Evolutionary conservation across 2,888 invertebrate genomes (phyloP).

Genomic region (Lasioglossum leucozonium): DNA sequence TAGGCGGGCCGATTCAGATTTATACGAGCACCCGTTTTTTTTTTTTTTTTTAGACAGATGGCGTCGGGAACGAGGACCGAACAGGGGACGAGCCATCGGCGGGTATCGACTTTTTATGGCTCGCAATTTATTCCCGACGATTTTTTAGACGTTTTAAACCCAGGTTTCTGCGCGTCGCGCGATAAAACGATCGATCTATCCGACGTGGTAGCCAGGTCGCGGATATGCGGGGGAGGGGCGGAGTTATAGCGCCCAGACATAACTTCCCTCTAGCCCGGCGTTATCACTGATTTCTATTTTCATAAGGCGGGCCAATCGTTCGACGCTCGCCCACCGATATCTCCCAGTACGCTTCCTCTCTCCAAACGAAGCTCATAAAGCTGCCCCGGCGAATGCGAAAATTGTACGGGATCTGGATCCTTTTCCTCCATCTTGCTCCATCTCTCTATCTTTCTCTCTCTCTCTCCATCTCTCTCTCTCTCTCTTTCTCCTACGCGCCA

Average conservation of each 20-base stretch:
- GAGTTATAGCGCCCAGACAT: background rate
- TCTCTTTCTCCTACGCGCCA: constrained; percentile 27
- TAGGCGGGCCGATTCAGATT: constrained; percentile 37
- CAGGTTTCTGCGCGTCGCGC: background rate
- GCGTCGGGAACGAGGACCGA: constrained; percentile 25
- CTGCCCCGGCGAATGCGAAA: constrained; percentile 47
- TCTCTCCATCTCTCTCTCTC: background rate
- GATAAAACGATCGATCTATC: constrained; percentile 1
- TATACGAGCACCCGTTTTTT: constrained; percentile 8
- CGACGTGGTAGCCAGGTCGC: background rate
- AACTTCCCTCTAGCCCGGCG: background rate
- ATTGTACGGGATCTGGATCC: constrained; percentile 54
- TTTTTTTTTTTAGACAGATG: constrained; percentile 31
- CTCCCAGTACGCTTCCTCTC: background rate
- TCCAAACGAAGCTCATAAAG: constrained; percentile 6
- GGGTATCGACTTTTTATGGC: constrained; percentile 35
- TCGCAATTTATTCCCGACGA: constrained; percentile 27
- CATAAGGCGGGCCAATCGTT: background rate
- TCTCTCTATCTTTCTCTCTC: background rate
- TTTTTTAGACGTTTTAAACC: constrained; percentile 28
- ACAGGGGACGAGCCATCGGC: constrained; percentile 26
- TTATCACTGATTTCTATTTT: constrained; percentile 9
- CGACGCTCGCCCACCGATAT: background rate
- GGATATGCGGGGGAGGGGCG: background rate
- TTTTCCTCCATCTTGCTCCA: constrained; percentile 17